Evolutionary conservation across 2,797 vertebrate genomes (phyloP), one percentile per base, ranked within the genome.

Genomic region (Lophura swinhoii): DNA sequence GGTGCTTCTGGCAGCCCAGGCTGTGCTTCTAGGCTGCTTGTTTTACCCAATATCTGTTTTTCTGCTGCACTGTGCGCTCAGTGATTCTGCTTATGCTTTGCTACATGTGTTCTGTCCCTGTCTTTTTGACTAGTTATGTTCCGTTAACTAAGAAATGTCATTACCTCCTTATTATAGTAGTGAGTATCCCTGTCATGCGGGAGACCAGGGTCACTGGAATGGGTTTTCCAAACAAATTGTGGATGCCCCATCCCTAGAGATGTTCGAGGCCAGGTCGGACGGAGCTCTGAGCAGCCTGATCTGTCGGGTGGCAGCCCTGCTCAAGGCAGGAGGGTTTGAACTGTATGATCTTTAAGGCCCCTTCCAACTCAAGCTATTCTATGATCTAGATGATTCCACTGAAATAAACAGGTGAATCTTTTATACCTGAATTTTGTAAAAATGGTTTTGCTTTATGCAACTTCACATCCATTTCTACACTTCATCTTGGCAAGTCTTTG

Each of bases 11-110:
- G 43, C 29, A 82, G 33, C 37, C 18, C 43, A 39, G 58, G 39
- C 20, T 15, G 48, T 0, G 2, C 33, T 60, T 26, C 70, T 41
- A 62, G 60, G 43, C 48, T 81, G 64, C 15, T 49, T 43, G 3
- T 76, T 93, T 72, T 44, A 90, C 46, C 55, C 64, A 2, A 22
- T 0, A 0, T 24, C 68, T 84, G 33, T 12, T 9, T 48, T 33
- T 70, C 74, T 67, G 55, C 63, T 1, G 4, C 11, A 6, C 31
- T 29, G 0, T 3, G 4, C 37, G 10, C 55, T 4, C 0, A 1
- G 9, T 22, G 53, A 55, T 73, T 92, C 51, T 35, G 78, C 33
- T 72, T 78, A 58, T 0, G 1, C n/a, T 69, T 73, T 73, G 44
- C 17, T 72, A 12, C 14, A 1, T 21, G 17, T 53, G 12, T 5